Evolutionary conservation across 2,113 vertebrate genomes (phyloP), one percentile per base, ranked within the genome.

Genomic region (Elephantulus edwardii): DNA sequence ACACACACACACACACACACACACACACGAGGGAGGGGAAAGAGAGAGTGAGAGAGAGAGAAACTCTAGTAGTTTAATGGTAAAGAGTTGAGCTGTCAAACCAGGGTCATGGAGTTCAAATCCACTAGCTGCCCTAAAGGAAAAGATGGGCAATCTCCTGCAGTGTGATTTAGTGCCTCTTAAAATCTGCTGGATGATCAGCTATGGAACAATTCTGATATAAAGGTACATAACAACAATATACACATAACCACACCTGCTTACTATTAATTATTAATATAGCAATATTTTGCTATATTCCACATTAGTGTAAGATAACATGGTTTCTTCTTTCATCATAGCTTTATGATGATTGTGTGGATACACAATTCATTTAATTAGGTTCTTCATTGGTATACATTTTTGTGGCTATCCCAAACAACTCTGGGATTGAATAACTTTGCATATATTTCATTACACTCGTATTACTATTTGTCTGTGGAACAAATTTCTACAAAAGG

Each of bases 371-470:
- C 44, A 90, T 26, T 54, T 48, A 89, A 40, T 89, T 7, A 46
- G 4, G 40, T 10, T 66, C n/a, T 6, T 88, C 26, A 77, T 6
- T 28, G 11, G 83, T 54, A 81, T 42, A 28, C 33, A 83, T 48
- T 86, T 91, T 81, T 75, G 35, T 30, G 19, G n/a, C 5, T 52
- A 60, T 75, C 64, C 89, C 6, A 76, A 38, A 33, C 30, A 78
- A 75, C 72, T 82, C 33, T 62, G 42, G 33, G 90, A 92, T n/a
- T 20, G 24, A 83, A 84, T 80, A 44, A 79, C 19, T 75, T 62
- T 80, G 7, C 19, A 56, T 74, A 35, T 22, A 28, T 83, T 28
- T 52, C 28, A 83, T 48, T 79, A 86, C 2, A 52, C 6, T 78
- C 9, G 64, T 22, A 9, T 88, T 62, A 64, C 42, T 48, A 80